phyloP scores from a whole-genome alignment of 1,140 invertebrate species.

The Drosophila cardini region DNA sequence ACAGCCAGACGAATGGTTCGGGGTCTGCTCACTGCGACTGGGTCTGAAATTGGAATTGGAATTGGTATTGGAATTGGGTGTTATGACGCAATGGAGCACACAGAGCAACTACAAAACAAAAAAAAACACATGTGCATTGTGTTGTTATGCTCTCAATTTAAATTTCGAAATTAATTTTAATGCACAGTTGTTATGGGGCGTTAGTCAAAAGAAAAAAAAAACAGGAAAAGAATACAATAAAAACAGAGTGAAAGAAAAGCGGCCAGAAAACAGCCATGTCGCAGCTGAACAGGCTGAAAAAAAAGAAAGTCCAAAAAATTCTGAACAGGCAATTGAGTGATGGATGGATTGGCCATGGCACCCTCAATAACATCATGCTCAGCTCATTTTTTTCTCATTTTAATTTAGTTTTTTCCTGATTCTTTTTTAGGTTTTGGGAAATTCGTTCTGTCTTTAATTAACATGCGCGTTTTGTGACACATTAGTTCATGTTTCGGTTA shows the following conservation, averaged over 20 bases:
- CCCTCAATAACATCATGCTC: conserved; percentile 38
- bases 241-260: conserved; percentile 15
- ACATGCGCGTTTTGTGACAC: conserved; percentile 56
- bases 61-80: conserved; percentile 2
- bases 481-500: conserved; percentile 12
- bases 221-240: too few species aligned
- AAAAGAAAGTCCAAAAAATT: conserved; percentile 45
- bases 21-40: conserved; percentile 4
- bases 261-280: conserved; percentile 7
- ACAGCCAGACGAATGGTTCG: conserved; percentile 40
- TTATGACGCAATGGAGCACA: conserved; percentile 43
- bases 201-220: conserved; percentile 30
- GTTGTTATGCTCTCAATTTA: conserved; percentile 41
- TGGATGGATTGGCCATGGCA: conserved; percentile 68
- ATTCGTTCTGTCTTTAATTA: conserved; percentile 64
- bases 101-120: too few species aligned
- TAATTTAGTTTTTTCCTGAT: conserved; percentile 5
- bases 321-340: conserved; percentile 72
- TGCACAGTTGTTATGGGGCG: conserved; percentile 69
- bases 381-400: not conserved
- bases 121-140: conserved; percentile 68
- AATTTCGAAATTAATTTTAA: conserved; percentile 62
- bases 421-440: conserved; percentile 16
- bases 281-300: conserved; percentile 4
- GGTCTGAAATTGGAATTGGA: conserved; percentile 10